Base-by-base conservation (phyloP, 1,140 invertebrate genomes). In the Chironomus tepperi region DNA sequence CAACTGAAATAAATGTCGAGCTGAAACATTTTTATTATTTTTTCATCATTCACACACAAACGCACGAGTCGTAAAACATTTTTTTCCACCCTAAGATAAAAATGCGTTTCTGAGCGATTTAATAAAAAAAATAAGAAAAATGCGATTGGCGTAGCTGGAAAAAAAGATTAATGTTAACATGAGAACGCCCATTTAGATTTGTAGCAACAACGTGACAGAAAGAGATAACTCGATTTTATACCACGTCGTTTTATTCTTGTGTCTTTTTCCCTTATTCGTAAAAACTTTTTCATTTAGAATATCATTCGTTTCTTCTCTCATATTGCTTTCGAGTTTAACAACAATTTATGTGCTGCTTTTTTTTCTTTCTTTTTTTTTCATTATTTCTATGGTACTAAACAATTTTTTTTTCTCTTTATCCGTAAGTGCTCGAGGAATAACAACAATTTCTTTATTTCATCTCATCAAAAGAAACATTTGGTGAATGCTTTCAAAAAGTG, bases 171-270 rank as follows among this genome's bases (percentile, higher is more conserved):
- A 57, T 57, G 47, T 57, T 57, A 57, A 57, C 47, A 57, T 57
- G 9, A 57, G 12, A 57, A 57, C 47, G 47, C 47, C 47, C 47
- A 57, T 57, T 15, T n/a, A 15, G 12, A 57, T 47, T 47, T 47
- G 43, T 10, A 47, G 15, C 43, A 47, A 34, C 24, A 34, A 34
- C 8, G 15, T 3, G 15, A 47, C 43, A 47, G 43, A 47, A 47
- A 47, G 43, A 47, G 43, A 47, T 47, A 47, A 47, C 43, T 47
- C 43, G 43, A 57, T 57, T 57, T 57, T 57, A 57, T 57, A 57
- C 12, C 47, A 57, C 47, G 47, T 57, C 47, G n/a, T 57, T 57
- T 57, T n/a, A 5, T 57, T 57, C 47, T 12, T 57, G 12, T n/a
- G 5, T 57, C 47, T 57, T 57, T 57, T 57, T n/a, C n/a, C 47